These are phyloP conservation scores for Macaca nemestrina DNA, from an alignment of 2,113 vertebrate species.

Conservation along the genomic window DNA sequence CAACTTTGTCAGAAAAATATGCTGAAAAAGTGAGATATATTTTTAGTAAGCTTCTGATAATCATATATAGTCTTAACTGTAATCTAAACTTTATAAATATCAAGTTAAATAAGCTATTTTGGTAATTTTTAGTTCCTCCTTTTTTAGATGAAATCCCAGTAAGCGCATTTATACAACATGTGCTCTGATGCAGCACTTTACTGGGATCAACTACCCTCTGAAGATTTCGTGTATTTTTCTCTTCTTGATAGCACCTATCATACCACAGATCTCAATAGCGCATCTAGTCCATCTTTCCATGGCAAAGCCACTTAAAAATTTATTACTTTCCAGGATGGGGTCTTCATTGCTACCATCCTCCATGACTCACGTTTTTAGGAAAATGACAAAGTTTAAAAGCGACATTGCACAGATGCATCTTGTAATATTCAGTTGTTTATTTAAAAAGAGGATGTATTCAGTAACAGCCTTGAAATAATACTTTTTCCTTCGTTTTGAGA, in stretches of 20 bases:
- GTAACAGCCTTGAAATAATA: background rate
- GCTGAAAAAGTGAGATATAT: background rate
- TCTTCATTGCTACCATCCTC: background rate
- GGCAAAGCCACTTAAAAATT: background rate
- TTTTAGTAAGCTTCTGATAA: background rate
- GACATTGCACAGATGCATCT: background rate
- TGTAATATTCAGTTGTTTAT: background rate
- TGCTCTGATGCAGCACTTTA: background rate
- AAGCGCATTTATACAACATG: background rate
- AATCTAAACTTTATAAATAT: background rate
- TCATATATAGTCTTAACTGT: background rate
- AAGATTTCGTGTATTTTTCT: background rate
- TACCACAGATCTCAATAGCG: background rate
- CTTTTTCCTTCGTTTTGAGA: background rate
- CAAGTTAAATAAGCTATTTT: background rate
- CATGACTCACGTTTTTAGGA: background rate
- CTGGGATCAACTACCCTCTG: background rate
- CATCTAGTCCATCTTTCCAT: background rate
- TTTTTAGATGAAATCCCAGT: background rate
- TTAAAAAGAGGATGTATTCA: background rate
- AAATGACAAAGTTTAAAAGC: background rate
- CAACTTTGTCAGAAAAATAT: conserved; percentile 22
- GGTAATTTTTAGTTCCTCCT: background rate
- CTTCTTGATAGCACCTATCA: background rate
- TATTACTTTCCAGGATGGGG: background rate